phyloP scores from a whole-genome alignment of 30 jellyfish, hydroid and myxozoan genomes.

The Catostylus mosaicus region DNA sequence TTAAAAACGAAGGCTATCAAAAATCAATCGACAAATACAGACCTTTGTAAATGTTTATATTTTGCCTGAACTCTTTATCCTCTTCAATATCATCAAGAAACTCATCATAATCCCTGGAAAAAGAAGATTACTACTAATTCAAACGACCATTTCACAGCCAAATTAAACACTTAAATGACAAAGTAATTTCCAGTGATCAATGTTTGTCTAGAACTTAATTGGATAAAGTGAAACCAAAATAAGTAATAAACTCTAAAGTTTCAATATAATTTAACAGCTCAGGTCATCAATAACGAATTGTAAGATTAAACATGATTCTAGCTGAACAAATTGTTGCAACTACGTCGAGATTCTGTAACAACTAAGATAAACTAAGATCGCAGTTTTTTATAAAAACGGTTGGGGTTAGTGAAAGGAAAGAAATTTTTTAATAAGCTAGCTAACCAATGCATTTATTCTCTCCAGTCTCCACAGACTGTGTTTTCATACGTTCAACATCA shows the following conservation, averaged over 20 bases:
- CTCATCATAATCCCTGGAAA: constrained; percentile 91
- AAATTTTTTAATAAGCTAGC: too few relatives aligned
- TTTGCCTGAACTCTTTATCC: constrained; percentile 89
- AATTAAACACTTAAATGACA: background rate
- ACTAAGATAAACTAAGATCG: too few relatives aligned
- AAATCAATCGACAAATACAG: constrained; percentile 10
- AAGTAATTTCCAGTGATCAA: background rate
- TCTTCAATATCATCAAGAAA: constrained; percentile 96
- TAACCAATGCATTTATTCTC: too few relatives aligned
- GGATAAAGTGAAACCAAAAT: background rate
- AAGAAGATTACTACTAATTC: background rate
- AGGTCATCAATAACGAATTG: too few relatives aligned
- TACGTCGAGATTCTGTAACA: too few relatives aligned
- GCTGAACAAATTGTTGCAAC: too few relatives aligned
- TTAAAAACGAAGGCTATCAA: background rate
- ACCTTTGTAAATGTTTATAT: constrained; percentile 93
- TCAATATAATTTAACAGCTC: too few relatives aligned
- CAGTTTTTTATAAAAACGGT: too few relatives aligned
- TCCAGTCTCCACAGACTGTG: too few relatives aligned
- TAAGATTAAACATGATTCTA: too few relatives aligned
- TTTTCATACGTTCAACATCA: too few relatives aligned
- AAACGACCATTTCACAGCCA: background rate
- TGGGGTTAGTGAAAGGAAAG: too few relatives aligned
- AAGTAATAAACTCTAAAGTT: background rate
- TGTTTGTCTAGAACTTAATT: background rate